Evolutionary conservation across 2,888 invertebrate genomes (phyloP).

Genomic region (Agrochola litura): DNA sequence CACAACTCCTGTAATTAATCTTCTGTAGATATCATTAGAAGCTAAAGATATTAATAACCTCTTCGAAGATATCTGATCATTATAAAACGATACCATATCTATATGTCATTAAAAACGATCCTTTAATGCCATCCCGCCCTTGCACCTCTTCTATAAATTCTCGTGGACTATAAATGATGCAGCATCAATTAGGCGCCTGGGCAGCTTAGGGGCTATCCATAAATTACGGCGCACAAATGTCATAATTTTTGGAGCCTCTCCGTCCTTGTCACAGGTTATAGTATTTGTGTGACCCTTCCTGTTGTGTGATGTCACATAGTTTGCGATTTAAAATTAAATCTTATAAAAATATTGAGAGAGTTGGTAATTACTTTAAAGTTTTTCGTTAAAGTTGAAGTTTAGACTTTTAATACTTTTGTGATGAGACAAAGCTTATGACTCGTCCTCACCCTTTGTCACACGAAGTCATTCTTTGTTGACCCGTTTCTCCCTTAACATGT

Average conservation of each 20-base stretch:
- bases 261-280: not conserved
- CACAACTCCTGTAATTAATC: conserved; percentile 22
- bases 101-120: conserved; percentile 33
- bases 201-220: not conserved
- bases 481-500: not conserved
- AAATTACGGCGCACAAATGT: not conserved
- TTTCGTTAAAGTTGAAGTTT: no score
- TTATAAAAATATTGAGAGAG: not conserved
- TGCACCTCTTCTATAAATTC: conserved; percentile 60
- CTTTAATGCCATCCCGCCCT: conserved; percentile 52
- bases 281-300: not conserved
- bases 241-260: not conserved
- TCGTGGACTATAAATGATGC: conserved; percentile 60
- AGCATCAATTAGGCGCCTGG: conserved; percentile 67
- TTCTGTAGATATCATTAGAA: conserved; percentile 28
- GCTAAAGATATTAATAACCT: conserved; percentile 33
- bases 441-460: not conserved
- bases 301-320: no score
- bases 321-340: not conserved
- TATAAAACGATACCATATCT: conserved; percentile 52
- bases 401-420: no score
- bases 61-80: conserved; percentile 37
- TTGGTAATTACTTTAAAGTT: not conserved
- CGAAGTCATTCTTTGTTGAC: not conserved
- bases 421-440: no score